Percentiles rank a stretch among this genome's conserved stretches.
These are phyloP conservation scores for Tenthredo notha DNA, from an alignment of 2,888 invertebrate species.

Conservation along the genomic window DNA sequence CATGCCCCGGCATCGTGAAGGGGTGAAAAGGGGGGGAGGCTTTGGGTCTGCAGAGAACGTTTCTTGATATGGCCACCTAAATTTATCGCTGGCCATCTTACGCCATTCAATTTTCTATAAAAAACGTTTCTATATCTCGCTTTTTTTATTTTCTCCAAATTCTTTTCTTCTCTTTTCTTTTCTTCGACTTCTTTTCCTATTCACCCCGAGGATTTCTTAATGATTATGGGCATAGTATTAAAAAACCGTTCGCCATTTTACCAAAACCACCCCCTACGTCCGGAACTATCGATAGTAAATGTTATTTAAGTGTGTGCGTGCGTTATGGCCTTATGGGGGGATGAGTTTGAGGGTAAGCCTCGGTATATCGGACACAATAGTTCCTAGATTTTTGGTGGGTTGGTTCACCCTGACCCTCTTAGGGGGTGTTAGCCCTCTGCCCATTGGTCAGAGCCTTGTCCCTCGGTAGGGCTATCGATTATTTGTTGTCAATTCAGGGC, in stretches of 20 bases:
- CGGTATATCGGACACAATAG: slow-evolving; percentile 38
- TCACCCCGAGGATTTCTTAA: no score
- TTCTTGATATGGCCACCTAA: slow-evolving; percentile 24
- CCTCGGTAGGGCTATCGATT: slow-evolving; percentile 66
- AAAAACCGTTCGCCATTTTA: slow-evolving; percentile 42
- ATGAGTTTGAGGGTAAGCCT: neutral
- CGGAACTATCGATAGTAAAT: neutral
- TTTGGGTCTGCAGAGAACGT: neutral
- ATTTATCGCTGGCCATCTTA: slow-evolving; percentile 35
- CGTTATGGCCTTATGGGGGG: neutral
- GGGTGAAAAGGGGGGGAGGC: no score
- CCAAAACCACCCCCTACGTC: neutral
- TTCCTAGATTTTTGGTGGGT: slow-evolving; percentile 48
- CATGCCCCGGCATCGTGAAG: neutral
- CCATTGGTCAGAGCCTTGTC: slow-evolving; percentile 66
- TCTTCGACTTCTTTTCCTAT: no score
- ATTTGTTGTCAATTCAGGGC: slow-evolving; percentile 65
- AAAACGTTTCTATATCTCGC: neutral
- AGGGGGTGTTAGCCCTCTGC: slow-evolving; percentile 59
- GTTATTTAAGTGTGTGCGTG: neutral
- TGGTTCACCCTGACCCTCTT: slow-evolving; percentile 64
- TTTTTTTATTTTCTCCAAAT: no score
- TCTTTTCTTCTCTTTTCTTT: no score
- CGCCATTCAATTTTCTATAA: slow-evolving; percentile 17
- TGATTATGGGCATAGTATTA: no score